Conservation (phyloP, 2,797 vertebrate genomes). For the Sebastes ruberrimus region DNA sequence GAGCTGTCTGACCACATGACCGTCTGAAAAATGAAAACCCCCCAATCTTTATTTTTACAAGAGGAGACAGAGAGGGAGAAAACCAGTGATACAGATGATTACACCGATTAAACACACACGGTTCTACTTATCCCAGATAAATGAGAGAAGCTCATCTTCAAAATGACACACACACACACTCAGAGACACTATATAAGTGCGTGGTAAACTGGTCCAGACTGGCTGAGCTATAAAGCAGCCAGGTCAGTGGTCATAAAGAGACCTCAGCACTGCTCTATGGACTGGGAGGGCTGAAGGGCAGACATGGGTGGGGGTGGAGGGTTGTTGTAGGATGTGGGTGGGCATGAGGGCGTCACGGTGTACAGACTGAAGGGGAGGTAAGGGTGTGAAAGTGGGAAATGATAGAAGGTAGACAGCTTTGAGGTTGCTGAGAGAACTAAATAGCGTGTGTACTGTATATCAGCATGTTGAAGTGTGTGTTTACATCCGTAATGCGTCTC, state of each 20-base stretch:
- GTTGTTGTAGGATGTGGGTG: conserved; percentile 53
- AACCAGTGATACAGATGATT: conserved; percentile 27
- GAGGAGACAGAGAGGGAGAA: neutral
- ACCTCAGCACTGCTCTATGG: neutral
- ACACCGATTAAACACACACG: neutral
- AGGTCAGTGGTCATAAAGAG: conserved; percentile 66
- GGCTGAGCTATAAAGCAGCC: conserved; percentile 50
- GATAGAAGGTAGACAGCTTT: neutral
- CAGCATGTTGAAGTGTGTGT: neutral
- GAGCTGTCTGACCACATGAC: conserved; percentile 30
- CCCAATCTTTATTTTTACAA: conserved; percentile 34
- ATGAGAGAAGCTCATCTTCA: neutral
- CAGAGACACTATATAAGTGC: conserved; percentile 37
- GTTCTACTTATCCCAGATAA: conserved; percentile 9
- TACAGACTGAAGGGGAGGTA: conserved; percentile 1
- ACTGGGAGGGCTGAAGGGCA: neutral
- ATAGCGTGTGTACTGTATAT: neutral
- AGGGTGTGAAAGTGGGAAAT: conserved; percentile 25
- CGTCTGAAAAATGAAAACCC: conserved; percentile 41
- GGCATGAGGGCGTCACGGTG: conserved; percentile 25
- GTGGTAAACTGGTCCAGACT: conserved; percentile 65
- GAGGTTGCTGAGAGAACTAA: neutral
- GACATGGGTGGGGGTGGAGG: neutral
- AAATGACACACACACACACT: neutral
- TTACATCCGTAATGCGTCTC: conserved; percentile 6